A percentile compares a stretch with the other conserved stretches of the same genome.
These are phyloP conservation scores for Nebria ingens DNA, from an alignment of 1,140 invertebrate species.

Conservation along the genomic window DNA sequence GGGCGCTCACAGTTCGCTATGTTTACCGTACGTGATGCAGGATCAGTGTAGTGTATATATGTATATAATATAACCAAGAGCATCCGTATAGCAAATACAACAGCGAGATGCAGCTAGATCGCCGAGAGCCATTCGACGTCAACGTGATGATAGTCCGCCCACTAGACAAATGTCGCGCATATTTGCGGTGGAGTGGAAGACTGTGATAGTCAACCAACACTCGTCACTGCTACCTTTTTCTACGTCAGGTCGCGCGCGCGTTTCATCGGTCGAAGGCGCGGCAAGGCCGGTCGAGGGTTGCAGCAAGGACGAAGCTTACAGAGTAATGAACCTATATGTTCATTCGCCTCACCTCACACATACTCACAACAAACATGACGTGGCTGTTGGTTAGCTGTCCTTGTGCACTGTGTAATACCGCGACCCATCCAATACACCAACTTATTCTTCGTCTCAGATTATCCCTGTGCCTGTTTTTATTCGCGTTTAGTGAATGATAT, in stretches of 20 bases:
- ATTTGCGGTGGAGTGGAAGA: no score
- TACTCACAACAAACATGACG: no score
- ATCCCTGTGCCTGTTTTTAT: not conserved
- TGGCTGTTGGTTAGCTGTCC: not conserved
- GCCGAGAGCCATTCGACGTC: not conserved
- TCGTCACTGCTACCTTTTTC: no score
- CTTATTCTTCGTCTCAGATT: no score
- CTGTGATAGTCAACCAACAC: no score
- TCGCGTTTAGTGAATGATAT: not conserved
- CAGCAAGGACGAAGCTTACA: not conserved
- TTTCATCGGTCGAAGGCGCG: not conserved
- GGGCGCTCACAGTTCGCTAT: no score
- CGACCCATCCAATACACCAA: no score
- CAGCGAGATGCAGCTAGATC: not conserved
- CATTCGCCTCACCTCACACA: no score
- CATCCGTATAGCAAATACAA: not conserved
- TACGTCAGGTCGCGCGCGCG: not conserved
- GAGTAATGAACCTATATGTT: constrained; percentile 1
- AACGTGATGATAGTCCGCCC: not conserved
- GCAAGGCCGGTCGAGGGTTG: not conserved
- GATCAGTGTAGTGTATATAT: not conserved
- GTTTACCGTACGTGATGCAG: not conserved
- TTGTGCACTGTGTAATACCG: no score
- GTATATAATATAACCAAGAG: no score
- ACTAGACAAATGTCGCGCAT: not conserved